Percentiles rank a stretch among this genome's conserved stretches.
Evolutionary conservation across 2,113 vertebrate genomes (phyloP).

Genomic region (Oryzias woworae): DNA sequence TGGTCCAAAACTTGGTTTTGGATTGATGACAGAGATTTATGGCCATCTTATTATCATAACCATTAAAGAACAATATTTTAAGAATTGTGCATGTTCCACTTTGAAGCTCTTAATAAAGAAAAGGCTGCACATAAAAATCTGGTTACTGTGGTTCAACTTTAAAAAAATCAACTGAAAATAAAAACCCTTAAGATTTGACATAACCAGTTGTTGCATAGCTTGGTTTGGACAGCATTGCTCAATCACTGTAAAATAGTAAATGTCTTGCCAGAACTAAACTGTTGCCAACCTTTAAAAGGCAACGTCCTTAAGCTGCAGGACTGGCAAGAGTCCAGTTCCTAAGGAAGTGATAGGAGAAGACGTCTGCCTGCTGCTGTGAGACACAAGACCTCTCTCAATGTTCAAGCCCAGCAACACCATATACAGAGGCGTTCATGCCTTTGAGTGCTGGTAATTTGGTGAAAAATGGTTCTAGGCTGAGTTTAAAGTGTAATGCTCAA

Average conservation of each 20-base stretch:
- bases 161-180: no score
- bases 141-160: no score
- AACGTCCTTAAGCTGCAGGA: constrained; percentile 15
- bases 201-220: background rate
- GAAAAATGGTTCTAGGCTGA: constrained; percentile 2
- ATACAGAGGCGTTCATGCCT: constrained; percentile 33
- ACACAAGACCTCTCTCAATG: constrained; percentile 55
- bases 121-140: no score
- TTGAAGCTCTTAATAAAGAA: no score
- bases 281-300: constrained; percentile 33
- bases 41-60: no score
- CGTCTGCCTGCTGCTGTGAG: constrained; percentile 22
- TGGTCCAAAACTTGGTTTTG: no score
- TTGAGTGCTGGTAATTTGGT: constrained; percentile 22
- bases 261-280: constrained; percentile 31
- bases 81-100: no score
- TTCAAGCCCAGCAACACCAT: constrained; percentile 39
- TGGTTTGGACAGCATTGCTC: background rate
- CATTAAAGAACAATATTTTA: no score
- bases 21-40: no score
- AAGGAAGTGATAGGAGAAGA: constrained; percentile 16
- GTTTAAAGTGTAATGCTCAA: no score
- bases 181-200: no score
- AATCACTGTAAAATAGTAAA: constrained; percentile 27
- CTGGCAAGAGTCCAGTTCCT: constrained; percentile 33